Evolutionary conservation across 1,140 invertebrate genomes (phyloP).

Genomic region (Pseudoatta argentina): DNA sequence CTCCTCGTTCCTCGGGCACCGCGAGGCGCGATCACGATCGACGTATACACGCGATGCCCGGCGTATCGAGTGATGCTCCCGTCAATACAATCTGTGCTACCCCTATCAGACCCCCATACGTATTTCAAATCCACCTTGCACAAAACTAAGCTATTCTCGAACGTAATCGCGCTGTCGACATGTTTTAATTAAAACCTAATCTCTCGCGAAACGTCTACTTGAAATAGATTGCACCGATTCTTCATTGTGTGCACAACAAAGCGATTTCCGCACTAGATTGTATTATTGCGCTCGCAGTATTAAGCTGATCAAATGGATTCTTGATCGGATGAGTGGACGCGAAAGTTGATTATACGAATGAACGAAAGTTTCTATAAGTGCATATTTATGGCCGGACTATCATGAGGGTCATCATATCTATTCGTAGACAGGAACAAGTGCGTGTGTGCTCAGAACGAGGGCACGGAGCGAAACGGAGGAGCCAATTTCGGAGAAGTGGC

Average conservation of each 20-base stretch:
- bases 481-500: conserved; percentile 76
- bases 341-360: conserved; percentile 35
- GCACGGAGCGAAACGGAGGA: conserved; percentile 65
- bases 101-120: conserved; percentile 46
- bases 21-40: conserved; percentile 58
- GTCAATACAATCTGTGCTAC: conserved; percentile 53
- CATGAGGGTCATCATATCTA: not conserved
- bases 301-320: conserved; percentile 22
- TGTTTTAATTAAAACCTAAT: conserved; percentile 47
- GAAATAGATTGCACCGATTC: conserved; percentile 7
- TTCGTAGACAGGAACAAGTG: not conserved
- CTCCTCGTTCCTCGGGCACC: conserved; percentile 32
- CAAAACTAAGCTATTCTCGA: conserved; percentile 47
- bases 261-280: not conserved
- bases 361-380: conserved; percentile 50
- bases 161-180: conserved; percentile 25
- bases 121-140: conserved; percentile 59
- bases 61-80: conserved; percentile 56
- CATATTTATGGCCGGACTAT: conserved; percentile 25
- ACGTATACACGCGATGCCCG: conserved; percentile 66
- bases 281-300: not conserved
- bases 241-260: not conserved
- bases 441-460: conserved; percentile 24
- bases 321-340: not conserved
- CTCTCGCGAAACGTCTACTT: not conserved